A percentile compares a stretch with the other conserved stretches of the same genome.
Conservation (phyloP, 2,113 vertebrate genomes). For the Dasypus novemcinctus region DNA sequence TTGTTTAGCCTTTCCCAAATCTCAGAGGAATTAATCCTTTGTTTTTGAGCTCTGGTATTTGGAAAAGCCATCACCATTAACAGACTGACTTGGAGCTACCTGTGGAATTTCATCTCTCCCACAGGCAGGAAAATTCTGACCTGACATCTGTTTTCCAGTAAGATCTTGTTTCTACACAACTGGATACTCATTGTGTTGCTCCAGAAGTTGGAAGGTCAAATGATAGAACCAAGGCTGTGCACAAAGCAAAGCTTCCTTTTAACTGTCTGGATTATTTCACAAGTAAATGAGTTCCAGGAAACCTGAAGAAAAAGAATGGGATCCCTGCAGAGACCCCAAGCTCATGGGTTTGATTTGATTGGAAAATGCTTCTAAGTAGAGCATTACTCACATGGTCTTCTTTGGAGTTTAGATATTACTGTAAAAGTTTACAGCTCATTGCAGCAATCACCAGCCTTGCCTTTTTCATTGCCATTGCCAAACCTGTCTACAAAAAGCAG, state of each 20-base stretch:
- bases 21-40: background rate
- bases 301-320: conserved; percentile 47
- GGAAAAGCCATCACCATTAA: background rate
- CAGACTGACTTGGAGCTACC: background rate
- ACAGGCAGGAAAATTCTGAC: conserved; percentile 6
- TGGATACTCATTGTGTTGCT: conserved; percentile 30
- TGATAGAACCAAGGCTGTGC: conserved; percentile 1
- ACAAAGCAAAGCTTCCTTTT: conserved; percentile 53
- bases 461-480: background rate
- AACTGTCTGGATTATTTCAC: conserved; percentile 6
- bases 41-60: background rate
- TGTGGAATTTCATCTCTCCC: conserved; percentile 5
- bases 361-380: background rate
- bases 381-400: background rate
- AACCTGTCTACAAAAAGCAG: background rate
- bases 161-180: conserved; percentile 1
- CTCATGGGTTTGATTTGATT: too few relatives aligned
- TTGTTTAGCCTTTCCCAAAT: background rate
- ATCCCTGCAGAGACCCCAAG: background rate
- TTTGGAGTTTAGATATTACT: background rate
- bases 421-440: background rate
- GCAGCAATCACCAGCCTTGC: background rate
- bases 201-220: conserved; percentile 40
- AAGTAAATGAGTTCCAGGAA: conserved; percentile 4
- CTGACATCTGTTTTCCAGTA: conserved; percentile 63